Evolutionary conservation across 2,888 invertebrate genomes (phyloP), one percentile per base, ranked within the genome.

Genomic region (Parapristionchus giblindavisi): DNA sequence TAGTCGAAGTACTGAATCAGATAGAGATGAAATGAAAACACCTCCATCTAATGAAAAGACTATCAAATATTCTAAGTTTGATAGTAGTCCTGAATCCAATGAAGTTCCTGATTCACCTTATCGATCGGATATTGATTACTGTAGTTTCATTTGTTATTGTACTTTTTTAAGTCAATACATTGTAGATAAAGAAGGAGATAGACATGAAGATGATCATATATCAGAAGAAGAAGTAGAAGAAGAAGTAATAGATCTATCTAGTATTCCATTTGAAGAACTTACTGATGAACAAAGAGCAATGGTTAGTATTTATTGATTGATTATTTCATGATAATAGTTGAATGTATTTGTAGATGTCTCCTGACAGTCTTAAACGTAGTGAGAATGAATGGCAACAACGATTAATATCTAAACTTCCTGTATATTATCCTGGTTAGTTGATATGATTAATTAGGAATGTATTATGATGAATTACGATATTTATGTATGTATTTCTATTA

Each of bases 381-480:
- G n/a, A n/a, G n/a, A n/a, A n/a, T n/a, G n/a, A n/a, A n/a, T n/a
- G n/a, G n/a, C n/a, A n/a, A n/a, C 74, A 77, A 56, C 60, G 77
- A 24, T 72, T 86, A 17, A 81, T 84, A 27, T 75, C 83, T 14
- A 75, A 78, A 60, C 77, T 87, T 1, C 87, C 87, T 4, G 82
- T 86, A 51, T 87, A 81, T 73, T 87, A 80, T 77, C 85, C 87
- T 1, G n/a, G n/a, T n/a, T n/a, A n/a, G n/a, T n/a, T n/a, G n/a
- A n/a, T n/a, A n/a, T n/a, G n/a, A n/a, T n/a, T n/a, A n/a, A n/a
- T n/a, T n/a, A n/a, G n/a, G n/a, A n/a, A n/a, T n/a, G n/a, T n/a
- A n/a, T n/a, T n/a, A n/a, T n/a, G n/a, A n/a, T n/a, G n/a, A n/a
- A n/a, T n/a, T n/a, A n/a, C n/a, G n/a, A n/a, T n/a, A n/a, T n/a